A percentile compares a stretch with the other conserved stretches of the same genome.
phyloP scores from a whole-genome alignment of 2,113 vertebrate genomes.

The Chamaetylas fuelleborni region DNA sequence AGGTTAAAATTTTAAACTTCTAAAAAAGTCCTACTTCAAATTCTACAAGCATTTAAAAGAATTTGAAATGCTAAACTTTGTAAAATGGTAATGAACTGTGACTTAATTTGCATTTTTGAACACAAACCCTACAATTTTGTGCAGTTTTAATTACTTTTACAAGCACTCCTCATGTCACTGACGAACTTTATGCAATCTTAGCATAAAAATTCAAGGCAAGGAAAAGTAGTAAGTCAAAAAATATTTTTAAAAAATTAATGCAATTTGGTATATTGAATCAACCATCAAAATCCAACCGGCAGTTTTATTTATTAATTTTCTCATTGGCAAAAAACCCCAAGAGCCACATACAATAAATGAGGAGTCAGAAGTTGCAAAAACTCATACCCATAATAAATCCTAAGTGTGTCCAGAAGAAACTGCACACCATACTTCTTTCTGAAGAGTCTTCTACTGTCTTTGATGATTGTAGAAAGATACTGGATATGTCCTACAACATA shows the following conservation, averaged over 20 bases:
- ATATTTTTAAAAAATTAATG: not conserved
- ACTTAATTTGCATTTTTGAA: not conserved
- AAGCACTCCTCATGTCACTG: not conserved
- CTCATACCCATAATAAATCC: constrained; percentile 92
- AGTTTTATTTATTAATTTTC: not conserved
- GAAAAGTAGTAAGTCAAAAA: not conserved
- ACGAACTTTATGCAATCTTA: not conserved
- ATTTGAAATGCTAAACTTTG: not conserved
- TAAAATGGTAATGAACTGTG: not conserved
- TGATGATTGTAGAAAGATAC: constrained; percentile 95
- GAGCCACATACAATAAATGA: not conserved
- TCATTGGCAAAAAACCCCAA: not conserved
- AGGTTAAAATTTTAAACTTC: not conserved
- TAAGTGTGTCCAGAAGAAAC: constrained; percentile 90
- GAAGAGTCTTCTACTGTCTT: constrained; percentile 95
- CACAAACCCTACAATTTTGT: not conserved
- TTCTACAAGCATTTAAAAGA: not conserved
- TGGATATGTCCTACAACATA: constrained; percentile 89
- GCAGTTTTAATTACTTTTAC: not conserved
- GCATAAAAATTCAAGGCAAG: not conserved
- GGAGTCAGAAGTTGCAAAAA: not conserved
- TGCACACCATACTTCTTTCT: constrained; percentile 94
- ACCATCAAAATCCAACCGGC: not conserved
- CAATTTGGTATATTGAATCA: not conserved
- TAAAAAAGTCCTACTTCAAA: not conserved